phyloP scores from a whole-genome alignment of 2,113 vertebrate genomes.

The Illadopsis cleaveri region DNA sequence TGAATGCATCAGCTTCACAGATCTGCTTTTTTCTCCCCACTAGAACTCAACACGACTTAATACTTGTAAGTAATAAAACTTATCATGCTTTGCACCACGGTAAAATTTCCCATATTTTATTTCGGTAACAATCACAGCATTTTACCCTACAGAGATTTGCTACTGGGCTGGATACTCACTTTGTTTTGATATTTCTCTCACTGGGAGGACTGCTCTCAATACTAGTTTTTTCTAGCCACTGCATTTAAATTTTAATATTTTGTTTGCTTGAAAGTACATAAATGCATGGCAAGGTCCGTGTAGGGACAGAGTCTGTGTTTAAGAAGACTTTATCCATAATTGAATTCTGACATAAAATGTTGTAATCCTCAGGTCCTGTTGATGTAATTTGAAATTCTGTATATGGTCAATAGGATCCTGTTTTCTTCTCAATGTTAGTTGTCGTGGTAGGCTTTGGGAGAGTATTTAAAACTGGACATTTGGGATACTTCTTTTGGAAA shows the following conservation, averaged over 20 bases:
- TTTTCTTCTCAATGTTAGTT: neutral
- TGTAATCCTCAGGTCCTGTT: neutral
- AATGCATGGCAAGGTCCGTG: neutral
- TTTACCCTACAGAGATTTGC: neutral
- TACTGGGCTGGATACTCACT: neutral
- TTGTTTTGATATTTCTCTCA: slow-evolving; percentile 53
- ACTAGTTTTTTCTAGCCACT: neutral
- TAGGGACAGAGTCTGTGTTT: neutral
- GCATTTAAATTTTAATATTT: slow-evolving; percentile 22
- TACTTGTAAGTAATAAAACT: neutral
- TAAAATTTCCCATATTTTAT: neutral
- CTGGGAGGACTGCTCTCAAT: slow-evolving; percentile 3
- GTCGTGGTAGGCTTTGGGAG: neutral
- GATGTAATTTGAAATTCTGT: neutral
- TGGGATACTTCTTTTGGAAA: neutral
- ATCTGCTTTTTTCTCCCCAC: neutral
- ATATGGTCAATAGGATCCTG: neutral
- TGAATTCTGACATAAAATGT: neutral
- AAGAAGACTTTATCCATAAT: neutral
- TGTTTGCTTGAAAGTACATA: neutral
- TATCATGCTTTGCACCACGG: neutral
- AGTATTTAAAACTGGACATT: neutral
- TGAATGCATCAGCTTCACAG: neutral
- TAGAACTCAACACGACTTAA: neutral
- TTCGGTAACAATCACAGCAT: neutral